Conservation (phyloP, 2,113 vertebrate genomes). For the Phoenicopterus ruber region DNA sequence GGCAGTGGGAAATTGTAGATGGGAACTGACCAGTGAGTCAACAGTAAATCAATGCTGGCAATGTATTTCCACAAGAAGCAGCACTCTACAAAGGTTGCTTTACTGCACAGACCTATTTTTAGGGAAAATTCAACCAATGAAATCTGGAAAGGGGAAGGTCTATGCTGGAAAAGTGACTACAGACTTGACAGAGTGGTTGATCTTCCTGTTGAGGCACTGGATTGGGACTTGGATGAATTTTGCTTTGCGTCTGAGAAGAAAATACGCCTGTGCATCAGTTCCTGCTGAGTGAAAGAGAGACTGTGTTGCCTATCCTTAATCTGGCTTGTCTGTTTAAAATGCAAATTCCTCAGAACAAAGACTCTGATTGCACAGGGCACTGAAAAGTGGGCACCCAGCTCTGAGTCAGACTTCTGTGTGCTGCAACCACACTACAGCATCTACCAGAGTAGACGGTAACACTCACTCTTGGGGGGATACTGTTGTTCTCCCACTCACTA, state of each 20-base stretch:
- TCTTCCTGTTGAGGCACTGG: neutral
- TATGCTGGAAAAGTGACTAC: neutral
- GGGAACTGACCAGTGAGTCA: neutral
- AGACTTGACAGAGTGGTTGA: neutral
- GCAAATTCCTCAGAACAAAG: neutral
- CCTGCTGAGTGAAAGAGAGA: neutral
- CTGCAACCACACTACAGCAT: neutral
- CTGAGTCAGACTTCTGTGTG: neutral
- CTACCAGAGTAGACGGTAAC: neutral
- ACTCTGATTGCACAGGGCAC: neutral
- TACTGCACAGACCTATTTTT: neutral
- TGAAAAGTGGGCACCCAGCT: neutral
- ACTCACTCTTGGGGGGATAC: neutral
- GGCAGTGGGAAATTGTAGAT: slow-evolving; percentile 3
- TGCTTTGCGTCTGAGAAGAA: neutral
- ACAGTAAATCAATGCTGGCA: neutral
- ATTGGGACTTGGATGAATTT: neutral
- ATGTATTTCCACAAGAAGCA: neutral
- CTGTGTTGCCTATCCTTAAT: neutral
- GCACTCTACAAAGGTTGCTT: neutral
- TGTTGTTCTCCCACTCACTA: neutral
- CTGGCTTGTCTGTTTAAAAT: neutral
- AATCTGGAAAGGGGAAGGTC: neutral
- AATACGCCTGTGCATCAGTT: neutral
- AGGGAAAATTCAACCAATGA: neutral